Evolutionary conservation across 2,888 invertebrate genomes (phyloP).

Genomic region (Spodoptera picta): DNA sequence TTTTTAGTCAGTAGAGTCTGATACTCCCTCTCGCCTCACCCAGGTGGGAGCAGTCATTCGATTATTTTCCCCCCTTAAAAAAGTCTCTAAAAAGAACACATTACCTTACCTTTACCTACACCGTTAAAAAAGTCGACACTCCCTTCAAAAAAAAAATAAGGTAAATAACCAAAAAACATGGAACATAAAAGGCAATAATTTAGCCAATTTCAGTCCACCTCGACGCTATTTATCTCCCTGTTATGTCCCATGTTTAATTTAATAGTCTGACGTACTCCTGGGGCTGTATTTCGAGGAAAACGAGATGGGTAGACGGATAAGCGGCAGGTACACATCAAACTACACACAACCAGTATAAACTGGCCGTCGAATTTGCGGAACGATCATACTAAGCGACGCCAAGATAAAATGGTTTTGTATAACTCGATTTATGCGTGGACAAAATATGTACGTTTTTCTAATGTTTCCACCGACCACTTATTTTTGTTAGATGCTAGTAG

Average conservation of each 20-base stretch:
- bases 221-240: slow-evolving; percentile 20
- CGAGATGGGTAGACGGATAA: slow-evolving; percentile 16
- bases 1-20: no score
- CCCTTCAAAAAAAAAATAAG: background rate
- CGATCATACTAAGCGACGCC: no score
- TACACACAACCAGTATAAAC: background rate
- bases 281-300: slow-evolving; percentile 40
- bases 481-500: no score
- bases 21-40: no score
- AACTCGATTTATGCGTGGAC: no score
- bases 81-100: no score
- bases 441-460: no score
- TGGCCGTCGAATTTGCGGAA: no score
- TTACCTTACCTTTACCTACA: background rate
- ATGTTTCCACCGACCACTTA: no score
- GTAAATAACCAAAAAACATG: slow-evolving; percentile 7
- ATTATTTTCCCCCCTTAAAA: no score
- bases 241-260: slow-evolving; percentile 34
- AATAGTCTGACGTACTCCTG: slow-evolving; percentile 22
- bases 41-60: no score
- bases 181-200: slow-evolving; percentile 32
- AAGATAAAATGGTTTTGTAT: no score
- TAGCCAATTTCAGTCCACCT: slow-evolving; percentile 31
- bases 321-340: slow-evolving; percentile 1
- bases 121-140: background rate